Evolutionary conservation across 2,888 invertebrate species (phyloP).

Genomic region (Cheilosia urbana): DNA sequence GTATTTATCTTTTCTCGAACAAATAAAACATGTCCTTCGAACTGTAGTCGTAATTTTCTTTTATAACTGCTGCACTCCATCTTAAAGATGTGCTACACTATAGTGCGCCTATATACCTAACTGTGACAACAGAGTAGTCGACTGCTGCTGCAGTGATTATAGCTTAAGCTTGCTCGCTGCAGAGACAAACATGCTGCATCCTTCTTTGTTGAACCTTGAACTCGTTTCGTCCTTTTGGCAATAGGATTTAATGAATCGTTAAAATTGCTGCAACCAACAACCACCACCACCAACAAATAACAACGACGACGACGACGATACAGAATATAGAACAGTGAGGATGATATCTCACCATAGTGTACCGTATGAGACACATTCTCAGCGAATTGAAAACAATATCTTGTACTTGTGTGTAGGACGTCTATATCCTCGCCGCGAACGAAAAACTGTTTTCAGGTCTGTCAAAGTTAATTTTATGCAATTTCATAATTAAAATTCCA

Average conservation of each 20-base stretch:
- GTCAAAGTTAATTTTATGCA: constrained; percentile 74
- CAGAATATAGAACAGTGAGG: background rate
- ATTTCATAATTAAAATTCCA: constrained; percentile 75
- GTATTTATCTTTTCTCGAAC: constrained; percentile 36
- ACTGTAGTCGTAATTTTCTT: constrained; percentile 32
- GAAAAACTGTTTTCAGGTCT: constrained; percentile 55
- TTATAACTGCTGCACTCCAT: constrained; percentile 25
- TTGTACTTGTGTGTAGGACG: constrained; percentile 32
- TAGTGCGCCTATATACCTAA: constrained; percentile 1
- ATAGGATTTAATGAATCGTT: constrained; percentile 74
- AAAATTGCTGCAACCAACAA: constrained; percentile 68
- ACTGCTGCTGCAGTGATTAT: constrained; percentile 68
- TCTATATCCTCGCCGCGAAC: constrained; percentile 56
- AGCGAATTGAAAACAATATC: constrained; percentile 35
- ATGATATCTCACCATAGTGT: background rate
- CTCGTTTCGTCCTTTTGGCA: constrained; percentile 74
- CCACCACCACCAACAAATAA: constrained; percentile 48
- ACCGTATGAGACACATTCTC: background rate
- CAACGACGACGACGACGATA: constrained; percentile 17
- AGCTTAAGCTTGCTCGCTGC: constrained; percentile 57
- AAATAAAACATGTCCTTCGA: constrained; percentile 57
- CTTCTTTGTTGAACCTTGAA: constrained; percentile 65
- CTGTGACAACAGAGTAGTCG: constrained; percentile 49
- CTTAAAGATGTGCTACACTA: constrained; percentile 36
- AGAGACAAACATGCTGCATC: constrained; percentile 71